Base-by-base conservation (phyloP, 2,888 invertebrate genomes). In the Trisateles emortualis region DNA sequence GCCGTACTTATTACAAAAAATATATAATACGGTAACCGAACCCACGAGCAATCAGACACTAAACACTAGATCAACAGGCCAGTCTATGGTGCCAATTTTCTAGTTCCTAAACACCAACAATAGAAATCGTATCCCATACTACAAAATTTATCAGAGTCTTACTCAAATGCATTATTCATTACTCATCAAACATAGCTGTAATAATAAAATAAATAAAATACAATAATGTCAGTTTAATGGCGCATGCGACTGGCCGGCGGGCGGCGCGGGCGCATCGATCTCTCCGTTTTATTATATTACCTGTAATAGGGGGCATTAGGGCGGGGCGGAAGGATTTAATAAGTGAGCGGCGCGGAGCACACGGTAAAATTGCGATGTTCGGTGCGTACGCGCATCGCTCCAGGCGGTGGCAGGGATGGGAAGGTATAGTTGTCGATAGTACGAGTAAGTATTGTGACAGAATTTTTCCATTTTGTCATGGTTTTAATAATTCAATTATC, bases 291-390 rank as follows among this genome's bases (percentile, higher is more conserved):
- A 90, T 89, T 89, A 89, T 88, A 90, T 87, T 84, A 84, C 86
- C 84, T 76, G 83, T 92, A 91, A 91, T 91, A 82, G 86, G 77
- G 68, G 85, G 84, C 83, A 92, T 92, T 91, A 92, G 85, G 92
- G 92, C 86, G 92, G 90, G 84, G 78, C 86, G 82, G 83, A 76
- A 83, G 87, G 87, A 87, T 89, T 90, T 91, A 92, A 92, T 92
- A 90, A 90, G 83, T 84, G 85, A 84, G 86, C 91, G 88, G 86
- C 78, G 79, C 64, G 70, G 86, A 74, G 74, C 69, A 63, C 69
- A 69, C 68, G 66, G 68, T 70, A 60, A 85, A 84, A 88, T 87
- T 86, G 89, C 85, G 83, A 81, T 79, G 81, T 75, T 74, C 74
- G 76, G 68, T 76, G 85, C 83, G 83, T 83, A 78, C 79, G 84